These are phyloP conservation scores for Circaetus gallicus DNA, from an alignment of 2,113 vertebrate genomes.

Conservation along the genomic window DNA sequence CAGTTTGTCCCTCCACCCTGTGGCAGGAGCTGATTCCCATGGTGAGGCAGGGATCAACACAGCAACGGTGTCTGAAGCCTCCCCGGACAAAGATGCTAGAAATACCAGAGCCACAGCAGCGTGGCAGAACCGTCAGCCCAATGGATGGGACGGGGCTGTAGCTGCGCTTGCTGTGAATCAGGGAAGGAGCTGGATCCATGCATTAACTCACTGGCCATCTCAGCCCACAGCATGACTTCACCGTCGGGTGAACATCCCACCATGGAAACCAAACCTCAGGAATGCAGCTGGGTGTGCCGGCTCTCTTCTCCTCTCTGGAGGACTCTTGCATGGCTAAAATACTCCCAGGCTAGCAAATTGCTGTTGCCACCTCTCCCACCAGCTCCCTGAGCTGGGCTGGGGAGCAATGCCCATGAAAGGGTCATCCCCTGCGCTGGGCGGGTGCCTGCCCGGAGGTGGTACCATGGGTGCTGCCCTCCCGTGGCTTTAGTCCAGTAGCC, in stretches of 20 bases:
- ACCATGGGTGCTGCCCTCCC: not conserved
- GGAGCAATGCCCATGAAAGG: not conserved
- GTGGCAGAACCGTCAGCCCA: rapidly evolving
- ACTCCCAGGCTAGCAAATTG: not conserved
- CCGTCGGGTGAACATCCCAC: slow-evolving; percentile 49
- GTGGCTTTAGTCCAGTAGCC: not conserved
- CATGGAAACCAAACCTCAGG: slow-evolving; percentile 68
- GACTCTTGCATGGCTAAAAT: not conserved
- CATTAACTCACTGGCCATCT: slow-evolving; percentile 39
- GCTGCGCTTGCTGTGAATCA: not conserved
- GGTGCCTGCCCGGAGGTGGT: not conserved
- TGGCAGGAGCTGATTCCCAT: not conserved
- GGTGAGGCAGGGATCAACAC: not conserved
- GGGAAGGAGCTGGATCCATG: slow-evolving; percentile 13
- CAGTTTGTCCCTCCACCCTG: not conserved
- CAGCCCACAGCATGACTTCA: slow-evolving; percentile 65
- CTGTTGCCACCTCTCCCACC: not conserved
- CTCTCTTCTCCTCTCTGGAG: not conserved
- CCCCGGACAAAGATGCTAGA: not conserved
- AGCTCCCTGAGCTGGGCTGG: not conserved
- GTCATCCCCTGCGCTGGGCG: rapidly evolving
- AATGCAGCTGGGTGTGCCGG: slow-evolving; percentile 59
- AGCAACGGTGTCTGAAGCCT: not conserved
- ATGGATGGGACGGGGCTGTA: not conserved
- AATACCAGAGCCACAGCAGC: not conserved